Conservation (phyloP, 2,888 invertebrate species). For the Aethes cnicana region DNA sequence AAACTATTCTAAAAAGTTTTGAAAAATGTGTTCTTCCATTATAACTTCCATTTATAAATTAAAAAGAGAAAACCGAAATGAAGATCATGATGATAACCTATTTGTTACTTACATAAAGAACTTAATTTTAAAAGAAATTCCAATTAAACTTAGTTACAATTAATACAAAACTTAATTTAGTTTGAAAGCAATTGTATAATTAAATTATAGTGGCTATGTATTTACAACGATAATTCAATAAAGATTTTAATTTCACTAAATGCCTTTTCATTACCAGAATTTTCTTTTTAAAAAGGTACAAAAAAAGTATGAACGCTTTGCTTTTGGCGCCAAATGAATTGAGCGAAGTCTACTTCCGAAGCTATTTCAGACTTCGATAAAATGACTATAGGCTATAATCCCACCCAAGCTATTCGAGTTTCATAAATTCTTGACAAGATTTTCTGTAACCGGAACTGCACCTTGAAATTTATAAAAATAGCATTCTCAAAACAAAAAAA, state of each 20-base stretch:
- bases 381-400: neutral
- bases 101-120: neutral
- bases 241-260: slow-evolving; percentile 31
- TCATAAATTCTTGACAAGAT: too few relatives aligned
- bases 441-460: too few relatives aligned
- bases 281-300: neutral
- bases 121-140: slow-evolving; percentile 21
- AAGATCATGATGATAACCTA: too few relatives aligned
- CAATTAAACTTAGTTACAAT: slow-evolving; percentile 38
- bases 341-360: neutral
- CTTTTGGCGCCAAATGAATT: slow-evolving; percentile 1
- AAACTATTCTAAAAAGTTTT: slow-evolving; percentile 1
- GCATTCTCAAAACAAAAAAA: neutral
- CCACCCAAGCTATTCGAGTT: neutral
- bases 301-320: neutral
- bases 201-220: slow-evolving; percentile 64
- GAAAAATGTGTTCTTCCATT: too few relatives aligned
- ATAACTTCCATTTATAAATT: too few relatives aligned
- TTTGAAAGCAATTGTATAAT: slow-evolving; percentile 50
- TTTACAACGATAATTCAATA: slow-evolving; percentile 64
- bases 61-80: too few relatives aligned
- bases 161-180: too few relatives aligned
- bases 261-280: slow-evolving; percentile 31
- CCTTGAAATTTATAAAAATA: neutral
- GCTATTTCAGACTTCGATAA: slow-evolving; percentile 6